Conservation (phyloP, 2,797 vertebrate species). For the Xenopus petersii region DNA sequence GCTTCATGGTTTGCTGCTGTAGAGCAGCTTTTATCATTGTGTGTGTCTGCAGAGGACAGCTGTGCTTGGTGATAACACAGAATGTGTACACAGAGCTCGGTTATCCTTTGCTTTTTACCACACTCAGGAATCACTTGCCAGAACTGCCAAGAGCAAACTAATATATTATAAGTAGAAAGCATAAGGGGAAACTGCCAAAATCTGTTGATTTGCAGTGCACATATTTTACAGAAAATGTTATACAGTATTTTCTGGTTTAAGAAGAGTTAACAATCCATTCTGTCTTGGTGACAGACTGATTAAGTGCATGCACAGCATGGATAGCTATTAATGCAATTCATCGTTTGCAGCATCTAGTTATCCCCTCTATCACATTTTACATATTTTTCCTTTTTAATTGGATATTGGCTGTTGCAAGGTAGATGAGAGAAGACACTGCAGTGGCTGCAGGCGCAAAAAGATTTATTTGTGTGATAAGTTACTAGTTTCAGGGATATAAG, state of each 20-base stretch:
- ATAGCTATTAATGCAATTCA: conserved; percentile 7
- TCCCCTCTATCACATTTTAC: conserved; percentile 50
- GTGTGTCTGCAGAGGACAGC: conserved; percentile 73
- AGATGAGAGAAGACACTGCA: conserved; percentile 45
- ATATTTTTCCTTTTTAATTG: conserved; percentile 54
- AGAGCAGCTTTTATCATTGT: conserved; percentile 72
- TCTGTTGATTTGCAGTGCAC: no score
- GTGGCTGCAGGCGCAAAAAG: neutral
- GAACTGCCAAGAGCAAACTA: conserved; percentile 66
- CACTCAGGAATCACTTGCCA: conserved; percentile 68
- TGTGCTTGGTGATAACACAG: conserved; percentile 72
- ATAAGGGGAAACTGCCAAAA: conserved; percentile 33
- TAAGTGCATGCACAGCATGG: neutral
- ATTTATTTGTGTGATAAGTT: neutral
- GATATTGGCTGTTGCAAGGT: conserved; percentile 58
- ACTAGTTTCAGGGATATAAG: no score
- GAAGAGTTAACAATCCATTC: neutral
- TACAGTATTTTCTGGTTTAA: neutral
- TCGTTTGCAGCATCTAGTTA: conserved; percentile 30
- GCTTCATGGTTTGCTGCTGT: conserved; percentile 67
- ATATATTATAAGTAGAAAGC: conserved; percentile 59
- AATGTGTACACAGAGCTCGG: conserved; percentile 70
- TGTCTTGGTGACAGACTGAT: neutral
- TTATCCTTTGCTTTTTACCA: conserved; percentile 66
- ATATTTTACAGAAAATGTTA: neutral